A percentile compares a stretch with the other conserved stretches of the same genome.
These are phyloP conservation scores for Leistus spinibarbis DNA, from an alignment of 2,888 invertebrate species.

Conservation along the genomic window DNA sequence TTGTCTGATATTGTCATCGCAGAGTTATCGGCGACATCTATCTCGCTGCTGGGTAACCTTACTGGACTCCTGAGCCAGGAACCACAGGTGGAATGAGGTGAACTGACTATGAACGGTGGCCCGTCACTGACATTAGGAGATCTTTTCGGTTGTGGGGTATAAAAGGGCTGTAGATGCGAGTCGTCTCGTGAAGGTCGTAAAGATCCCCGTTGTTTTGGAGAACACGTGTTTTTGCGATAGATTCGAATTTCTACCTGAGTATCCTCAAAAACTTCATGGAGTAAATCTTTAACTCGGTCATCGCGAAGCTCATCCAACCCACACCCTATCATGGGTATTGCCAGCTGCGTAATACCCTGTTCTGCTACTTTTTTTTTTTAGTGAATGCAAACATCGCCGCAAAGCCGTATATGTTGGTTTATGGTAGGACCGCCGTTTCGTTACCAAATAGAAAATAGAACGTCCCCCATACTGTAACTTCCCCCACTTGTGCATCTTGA, in stretches of 20 bases:
- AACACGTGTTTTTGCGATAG: constrained; percentile 44
- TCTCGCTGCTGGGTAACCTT: no score
- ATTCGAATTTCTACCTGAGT: constrained; percentile 55
- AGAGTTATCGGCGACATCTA: no score
- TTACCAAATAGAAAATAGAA: constrained; percentile 61
- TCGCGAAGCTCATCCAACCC: constrained; percentile 58
- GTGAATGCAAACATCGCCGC: constrained; percentile 49
- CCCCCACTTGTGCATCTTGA: constrained; percentile 47
- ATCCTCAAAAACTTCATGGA: constrained; percentile 57
- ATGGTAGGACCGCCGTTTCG: constrained; percentile 52
- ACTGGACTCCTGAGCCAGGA: no score
- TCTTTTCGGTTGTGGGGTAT: no score
- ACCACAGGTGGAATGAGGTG: no score
- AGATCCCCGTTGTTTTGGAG: background rate
- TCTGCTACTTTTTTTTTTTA: constrained; percentile 52
- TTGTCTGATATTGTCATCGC: no score
- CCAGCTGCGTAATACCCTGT: constrained; percentile 57
- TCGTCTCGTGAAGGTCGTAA: no score
- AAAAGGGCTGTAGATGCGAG: no score
- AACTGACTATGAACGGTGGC: no score
- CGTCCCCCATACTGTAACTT: constrained; percentile 53
- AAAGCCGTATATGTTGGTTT: constrained; percentile 54
- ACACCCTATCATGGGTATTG: no score
- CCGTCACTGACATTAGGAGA: no score
- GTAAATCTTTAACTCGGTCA: constrained; percentile 55